These are phyloP conservation scores for Natrix natrix DNA, from an alignment of 2,797 vertebrate genomes.

Conservation along the genomic window DNA sequence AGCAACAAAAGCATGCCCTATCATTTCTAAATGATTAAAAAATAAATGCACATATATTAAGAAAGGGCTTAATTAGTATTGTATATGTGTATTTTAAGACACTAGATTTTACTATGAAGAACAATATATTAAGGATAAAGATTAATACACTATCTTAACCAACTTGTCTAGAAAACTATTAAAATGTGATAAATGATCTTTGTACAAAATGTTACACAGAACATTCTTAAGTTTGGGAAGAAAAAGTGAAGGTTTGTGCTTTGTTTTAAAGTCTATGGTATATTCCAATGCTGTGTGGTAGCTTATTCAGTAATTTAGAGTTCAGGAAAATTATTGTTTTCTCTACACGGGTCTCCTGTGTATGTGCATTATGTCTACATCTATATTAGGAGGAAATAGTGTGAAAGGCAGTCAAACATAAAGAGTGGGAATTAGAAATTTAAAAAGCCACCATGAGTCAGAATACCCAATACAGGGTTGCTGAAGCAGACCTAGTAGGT, in stretches of 20 bases:
- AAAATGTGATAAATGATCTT: not conserved
- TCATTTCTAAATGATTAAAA: conserved; percentile 49
- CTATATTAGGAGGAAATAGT: not conserved
- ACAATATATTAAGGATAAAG: not conserved
- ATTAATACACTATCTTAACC: not conserved
- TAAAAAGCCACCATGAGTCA: not conserved
- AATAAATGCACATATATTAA: conserved; percentile 47
- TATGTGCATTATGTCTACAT: not conserved
- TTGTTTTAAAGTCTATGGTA: not conserved
- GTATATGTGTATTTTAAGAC: not conserved
- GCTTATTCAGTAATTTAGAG: not conserved
- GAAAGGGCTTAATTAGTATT: conserved; percentile 38
- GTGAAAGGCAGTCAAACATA: not conserved
- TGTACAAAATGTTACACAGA: not conserved
- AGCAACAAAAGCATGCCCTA: not conserved
- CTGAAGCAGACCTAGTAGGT: not conserved
- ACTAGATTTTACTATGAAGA: not conserved
- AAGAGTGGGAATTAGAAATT: not conserved
- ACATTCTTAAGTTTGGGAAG: not conserved
- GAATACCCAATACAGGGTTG: not conserved
- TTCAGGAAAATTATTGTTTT: not conserved
- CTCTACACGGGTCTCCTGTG: not conserved
- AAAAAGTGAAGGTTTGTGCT: not conserved
- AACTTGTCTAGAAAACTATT: not conserved
- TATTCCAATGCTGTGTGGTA: not conserved